These are phyloP conservation scores for Meteorus sp. DNA, from an alignment of 1,140 invertebrate species.

Conservation along the genomic window DNA sequence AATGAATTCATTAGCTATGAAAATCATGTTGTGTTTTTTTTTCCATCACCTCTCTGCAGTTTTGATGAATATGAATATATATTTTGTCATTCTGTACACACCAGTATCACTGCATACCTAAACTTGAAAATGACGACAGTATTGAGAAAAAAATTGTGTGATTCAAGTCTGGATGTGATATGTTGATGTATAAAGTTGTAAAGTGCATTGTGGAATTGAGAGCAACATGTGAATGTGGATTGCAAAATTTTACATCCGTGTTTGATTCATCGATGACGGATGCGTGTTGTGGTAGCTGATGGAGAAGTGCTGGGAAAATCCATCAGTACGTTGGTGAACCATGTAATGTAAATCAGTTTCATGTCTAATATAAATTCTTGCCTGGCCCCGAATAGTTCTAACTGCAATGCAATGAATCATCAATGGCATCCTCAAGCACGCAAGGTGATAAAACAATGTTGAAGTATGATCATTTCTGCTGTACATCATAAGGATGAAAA, in stretches of 20 bases:
- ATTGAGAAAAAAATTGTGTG: too few species aligned
- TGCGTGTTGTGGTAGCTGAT: too few species aligned
- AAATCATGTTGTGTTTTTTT: background rate
- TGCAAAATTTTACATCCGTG: constrained; percentile 25
- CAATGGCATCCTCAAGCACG: constrained; percentile 2
- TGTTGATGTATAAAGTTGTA: background rate
- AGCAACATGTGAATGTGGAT: background rate
- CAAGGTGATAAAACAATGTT: background rate
- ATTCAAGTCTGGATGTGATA: background rate
- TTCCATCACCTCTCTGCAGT: background rate
- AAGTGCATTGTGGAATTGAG: too few species aligned
- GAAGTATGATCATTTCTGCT: too few species aligned
- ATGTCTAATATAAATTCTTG: background rate
- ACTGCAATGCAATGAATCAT: constrained; percentile 14
- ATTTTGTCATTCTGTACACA: too few species aligned
- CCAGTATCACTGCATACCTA: too few species aligned
- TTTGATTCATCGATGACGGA: constrained; percentile 31
- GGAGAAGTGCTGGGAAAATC: constrained; percentile 28
- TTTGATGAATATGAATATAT: too few species aligned
- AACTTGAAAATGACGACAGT: too few species aligned
- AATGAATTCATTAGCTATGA: too few species aligned
- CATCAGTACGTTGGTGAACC: constrained; percentile 3
- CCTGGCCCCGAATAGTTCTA: constrained; percentile 5
- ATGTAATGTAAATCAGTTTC: background rate
- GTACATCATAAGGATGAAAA: too few species aligned